Percentiles rank a stretch among this genome's conserved stretches.
phyloP scores from a whole-genome alignment of 2,797 vertebrate genomes.

The Pipistrellus nathusii region DNA sequence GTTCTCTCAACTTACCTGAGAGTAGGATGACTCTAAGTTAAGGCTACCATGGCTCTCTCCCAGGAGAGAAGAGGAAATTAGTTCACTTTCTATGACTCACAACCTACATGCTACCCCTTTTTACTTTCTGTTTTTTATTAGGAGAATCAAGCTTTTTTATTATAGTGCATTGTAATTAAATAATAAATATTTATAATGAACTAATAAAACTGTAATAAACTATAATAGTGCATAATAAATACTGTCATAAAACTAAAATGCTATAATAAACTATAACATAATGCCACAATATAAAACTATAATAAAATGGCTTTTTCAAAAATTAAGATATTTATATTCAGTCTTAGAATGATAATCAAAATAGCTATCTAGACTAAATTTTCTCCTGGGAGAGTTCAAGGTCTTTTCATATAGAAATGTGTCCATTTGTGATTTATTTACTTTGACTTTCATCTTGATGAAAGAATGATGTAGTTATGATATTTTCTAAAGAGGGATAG shows the following conservation, averaged over 20 bases:
- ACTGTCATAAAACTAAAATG: conserved; percentile 63
- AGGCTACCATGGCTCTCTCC: not conserved
- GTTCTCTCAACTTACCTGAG: not conserved
- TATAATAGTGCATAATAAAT: conserved; percentile 61
- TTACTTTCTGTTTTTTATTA: conserved; percentile 51
- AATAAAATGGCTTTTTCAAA: conserved; percentile 60
- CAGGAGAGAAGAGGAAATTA: not conserved
- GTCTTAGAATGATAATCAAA: conserved; percentile 26
- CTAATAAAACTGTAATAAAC: conserved; percentile 64
- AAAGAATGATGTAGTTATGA: not conserved
- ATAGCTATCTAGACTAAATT: conserved; percentile 29
- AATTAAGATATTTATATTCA: conserved; percentile 62
- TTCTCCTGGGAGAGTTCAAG: not conserved
- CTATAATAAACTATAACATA: conserved; percentile 55
- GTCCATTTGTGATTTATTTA: conserved; percentile 6
- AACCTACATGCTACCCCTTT: not conserved
- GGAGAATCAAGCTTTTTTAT: conserved; percentile 25
- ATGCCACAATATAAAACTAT: conserved; percentile 24
- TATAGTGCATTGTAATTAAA: conserved; percentile 70
- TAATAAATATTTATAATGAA: conserved; percentile 71
- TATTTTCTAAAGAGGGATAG: not conserved
- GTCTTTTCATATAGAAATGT: not conserved
- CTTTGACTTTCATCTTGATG: conserved; percentile 32
- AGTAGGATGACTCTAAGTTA: not conserved
- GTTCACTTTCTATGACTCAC: conserved; percentile 10